phyloP scores from a whole-genome alignment of 2,888 invertebrate genomes.

The Antheraea yamamai region DNA sequence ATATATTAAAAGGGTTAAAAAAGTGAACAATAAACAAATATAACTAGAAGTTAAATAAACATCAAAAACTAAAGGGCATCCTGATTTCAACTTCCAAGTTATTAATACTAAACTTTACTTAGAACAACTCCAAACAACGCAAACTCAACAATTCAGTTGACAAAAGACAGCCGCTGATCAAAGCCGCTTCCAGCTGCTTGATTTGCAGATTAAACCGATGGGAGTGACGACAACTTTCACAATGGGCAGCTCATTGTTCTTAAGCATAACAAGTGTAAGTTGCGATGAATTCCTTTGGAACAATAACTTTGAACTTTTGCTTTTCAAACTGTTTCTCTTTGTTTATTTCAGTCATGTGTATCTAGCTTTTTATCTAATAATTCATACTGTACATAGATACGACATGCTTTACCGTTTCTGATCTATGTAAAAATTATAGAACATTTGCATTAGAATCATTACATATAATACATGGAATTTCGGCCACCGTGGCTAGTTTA shows the following conservation, averaged over 20 bases:
- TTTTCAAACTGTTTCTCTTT: neutral
- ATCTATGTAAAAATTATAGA: too few relatives aligned
- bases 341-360: neutral
- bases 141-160: constrained; percentile 41
- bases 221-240: constrained; percentile 18
- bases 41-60: neutral
- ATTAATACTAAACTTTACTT: constrained; percentile 1
- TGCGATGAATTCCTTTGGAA: neutral
- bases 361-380: neutral
- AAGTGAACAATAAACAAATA: neutral
- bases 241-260: constrained; percentile 15
- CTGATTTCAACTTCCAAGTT: neutral
- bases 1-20: neutral
- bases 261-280: constrained; percentile 11
- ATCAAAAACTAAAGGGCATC: neutral
- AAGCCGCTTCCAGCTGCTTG: constrained; percentile 41
- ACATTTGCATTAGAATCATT: too few relatives aligned
- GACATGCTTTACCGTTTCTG: too few relatives aligned
- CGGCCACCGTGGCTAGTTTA: too few relatives aligned
- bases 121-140: constrained; percentile 19
- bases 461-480: too few relatives aligned
- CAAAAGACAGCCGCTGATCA: constrained; percentile 47
- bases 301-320: neutral
- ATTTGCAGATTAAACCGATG: constrained; percentile 43
- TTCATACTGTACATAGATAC: too few relatives aligned